A percentile compares a stretch with the other conserved stretches of the same genome.
Conservation (phyloP, 2,888 invertebrate species). For the Hemithea aestivaria region DNA sequence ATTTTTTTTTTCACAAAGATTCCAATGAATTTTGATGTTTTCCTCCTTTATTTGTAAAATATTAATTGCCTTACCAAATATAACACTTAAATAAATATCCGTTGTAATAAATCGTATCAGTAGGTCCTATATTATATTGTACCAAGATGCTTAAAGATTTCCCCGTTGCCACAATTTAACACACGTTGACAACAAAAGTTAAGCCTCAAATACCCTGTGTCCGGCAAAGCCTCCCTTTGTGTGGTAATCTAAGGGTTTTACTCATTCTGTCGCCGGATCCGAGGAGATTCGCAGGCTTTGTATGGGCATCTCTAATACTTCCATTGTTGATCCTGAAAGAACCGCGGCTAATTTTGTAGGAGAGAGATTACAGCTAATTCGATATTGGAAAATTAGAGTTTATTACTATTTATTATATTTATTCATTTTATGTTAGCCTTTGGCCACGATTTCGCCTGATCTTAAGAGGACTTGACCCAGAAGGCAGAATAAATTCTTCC, state of each 20-base stretch:
- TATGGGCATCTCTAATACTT: conserved; percentile 69
- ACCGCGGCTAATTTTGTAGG: conserved; percentile 10
- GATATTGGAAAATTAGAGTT: no score
- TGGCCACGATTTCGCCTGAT: no score
- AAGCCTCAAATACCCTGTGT: conserved; percentile 60
- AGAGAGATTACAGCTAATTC: background rate
- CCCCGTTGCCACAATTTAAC: conserved; percentile 26
- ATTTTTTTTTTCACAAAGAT: no score
- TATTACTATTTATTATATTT: no score
- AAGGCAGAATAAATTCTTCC: no score
- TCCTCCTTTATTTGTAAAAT: no score
- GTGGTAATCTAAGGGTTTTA: conserved; percentile 54
- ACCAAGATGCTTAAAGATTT: conserved; percentile 19
- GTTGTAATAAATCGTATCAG: no score
- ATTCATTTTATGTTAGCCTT: no score
- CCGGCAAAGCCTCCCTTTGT: conserved; percentile 64
- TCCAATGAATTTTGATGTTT: no score
- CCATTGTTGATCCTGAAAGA: conserved; percentile 33
- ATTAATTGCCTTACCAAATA: no score
- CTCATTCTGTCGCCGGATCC: conserved; percentile 54
- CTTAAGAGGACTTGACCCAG: no score
- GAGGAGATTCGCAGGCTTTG: conserved; percentile 53
- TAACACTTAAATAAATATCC: no score
- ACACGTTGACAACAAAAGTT: conserved; percentile 48
- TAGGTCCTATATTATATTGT: background rate